These are phyloP conservation scores for Hirundichthys speculiger DNA, from an alignment of 2,113 vertebrate genomes.

Conservation along the genomic window DNA sequence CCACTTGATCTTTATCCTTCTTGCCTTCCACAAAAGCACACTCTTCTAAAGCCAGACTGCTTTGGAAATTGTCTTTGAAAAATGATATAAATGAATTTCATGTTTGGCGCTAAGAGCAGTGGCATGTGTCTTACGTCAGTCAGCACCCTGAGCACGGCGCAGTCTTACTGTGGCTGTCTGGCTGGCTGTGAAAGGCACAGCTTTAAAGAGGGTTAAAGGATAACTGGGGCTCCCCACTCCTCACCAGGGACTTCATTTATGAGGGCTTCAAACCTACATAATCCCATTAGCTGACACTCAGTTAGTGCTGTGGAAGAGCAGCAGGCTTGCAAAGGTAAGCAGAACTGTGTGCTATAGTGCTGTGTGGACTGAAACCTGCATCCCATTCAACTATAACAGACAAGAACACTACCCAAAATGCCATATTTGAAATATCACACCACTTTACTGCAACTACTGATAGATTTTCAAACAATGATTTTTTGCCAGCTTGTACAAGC, in stretches of 20 bases:
- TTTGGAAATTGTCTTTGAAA: conserved; percentile 26
- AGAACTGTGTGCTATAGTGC: conserved; percentile 33
- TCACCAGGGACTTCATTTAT: conserved; percentile 72
- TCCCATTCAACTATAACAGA: conserved; percentile 1
- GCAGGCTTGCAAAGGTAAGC: conserved; percentile 52
- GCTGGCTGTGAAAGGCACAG: conserved; percentile 59
- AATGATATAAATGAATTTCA: conserved; percentile 28
- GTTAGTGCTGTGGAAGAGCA: conserved; percentile 53
- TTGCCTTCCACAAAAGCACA: conserved; percentile 10
- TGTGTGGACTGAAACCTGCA: conserved; percentile 33
- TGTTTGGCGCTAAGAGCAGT: conserved; percentile 35
- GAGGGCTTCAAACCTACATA: conserved; percentile 68
- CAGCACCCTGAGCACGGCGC: conserved; percentile 21
- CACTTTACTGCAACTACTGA: background rate
- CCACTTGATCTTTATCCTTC: conserved; percentile 8
- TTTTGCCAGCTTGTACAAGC: no score
- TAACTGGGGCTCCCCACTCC: conserved; percentile 54
- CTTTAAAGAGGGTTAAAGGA: conserved; percentile 71
- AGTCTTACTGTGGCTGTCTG: conserved; percentile 48
- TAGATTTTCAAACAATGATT: background rate
- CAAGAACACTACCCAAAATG: no score
- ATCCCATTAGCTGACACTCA: conserved; percentile 74
- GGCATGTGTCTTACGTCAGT: conserved; percentile 36
- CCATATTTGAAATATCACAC: background rate
- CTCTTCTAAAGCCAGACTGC: conserved; percentile 24